Base-by-base conservation (phyloP, 2,888 invertebrate genomes). In the Shargacucullia verbasci region DNA sequence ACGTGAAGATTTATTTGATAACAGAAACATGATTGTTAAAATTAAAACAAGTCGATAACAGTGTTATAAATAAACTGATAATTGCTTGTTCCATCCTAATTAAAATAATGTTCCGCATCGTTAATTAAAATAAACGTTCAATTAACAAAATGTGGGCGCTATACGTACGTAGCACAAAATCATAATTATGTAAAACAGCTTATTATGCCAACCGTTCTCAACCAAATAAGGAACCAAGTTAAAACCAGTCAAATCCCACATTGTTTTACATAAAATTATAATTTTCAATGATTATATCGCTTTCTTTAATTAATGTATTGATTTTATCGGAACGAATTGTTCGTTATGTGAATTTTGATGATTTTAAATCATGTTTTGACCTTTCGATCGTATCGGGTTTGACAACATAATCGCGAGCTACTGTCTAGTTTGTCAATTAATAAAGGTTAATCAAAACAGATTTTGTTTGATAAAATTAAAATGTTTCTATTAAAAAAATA, bases 41-140 rank as follows among this genome's bases (percentile, higher is more conserved):
- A 40, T 11, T 25, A 31, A 44, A 62, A 39, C 49, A 7, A n/a
- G 39, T 37, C 15, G 7, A 33, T 15, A 38, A 11, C 8, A n/a
- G 2, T 25, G n/a, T 35, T 31, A 50, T 65, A 64, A 69, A 64
- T 54, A 47, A 47, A 37, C 12, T 20, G 2, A 3, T 64, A 33
- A 70, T 68, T 29, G 35, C 60, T 68, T 64, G 48, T 59, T 63
- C 35, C 20, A 50, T 49, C 34, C 47, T 47, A 35, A 64, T 68
- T 56, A 70, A 12, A 52, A 50, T 60, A 70, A 41, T 40, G 12
- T 52, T 60, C 20, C 39, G 47, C 35, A 45, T 60, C 50, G 33
- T 56, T 70, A 52, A 70, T 65, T 65, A 70, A 34, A 66, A 57
- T 57, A 61, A 61, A 66, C 25, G 49, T 33, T 50, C 39, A 68